These are phyloP conservation scores for Tenthredo scrophulariae DNA, from an alignment of 2,888 invertebrate species.

Conservation along the genomic window DNA sequence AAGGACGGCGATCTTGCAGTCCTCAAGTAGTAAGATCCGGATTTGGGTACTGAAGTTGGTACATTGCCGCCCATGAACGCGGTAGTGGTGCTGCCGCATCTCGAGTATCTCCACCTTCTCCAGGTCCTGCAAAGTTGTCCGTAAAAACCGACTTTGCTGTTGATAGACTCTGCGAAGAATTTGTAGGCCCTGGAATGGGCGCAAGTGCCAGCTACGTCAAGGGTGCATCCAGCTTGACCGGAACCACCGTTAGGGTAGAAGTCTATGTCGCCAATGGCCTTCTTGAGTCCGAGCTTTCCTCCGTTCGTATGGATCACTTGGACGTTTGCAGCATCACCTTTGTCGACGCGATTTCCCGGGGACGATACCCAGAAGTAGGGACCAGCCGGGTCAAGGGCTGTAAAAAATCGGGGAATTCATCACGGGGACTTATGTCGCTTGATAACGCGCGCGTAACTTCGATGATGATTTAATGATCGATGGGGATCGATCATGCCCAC, in stretches of 20 bases:
- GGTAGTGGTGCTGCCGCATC: constrained; percentile 50
- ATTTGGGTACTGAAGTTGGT: constrained; percentile 17
- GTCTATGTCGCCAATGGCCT: constrained; percentile 74
- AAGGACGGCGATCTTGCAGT: constrained; percentile 56
- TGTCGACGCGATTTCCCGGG: constrained; percentile 68
- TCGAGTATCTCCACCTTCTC: constrained; percentile 44
- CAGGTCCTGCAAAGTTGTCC: constrained; percentile 7
- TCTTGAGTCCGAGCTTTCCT: constrained; percentile 70
- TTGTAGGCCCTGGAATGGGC: constrained; percentile 69
- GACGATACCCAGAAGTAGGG: constrained; percentile 69
- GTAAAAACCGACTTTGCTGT: constrained; percentile 7
- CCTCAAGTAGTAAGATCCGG: constrained; percentile 65
- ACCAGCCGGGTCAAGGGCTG: constrained; percentile 76
- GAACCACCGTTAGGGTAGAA: constrained; percentile 77
- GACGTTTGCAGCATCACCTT: constrained; percentile 73
- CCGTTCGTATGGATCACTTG: constrained; percentile 76
- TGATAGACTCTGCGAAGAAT: constrained; percentile 72
- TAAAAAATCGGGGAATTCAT: background rate
- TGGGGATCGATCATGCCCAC: background rate
- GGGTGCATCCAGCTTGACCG: constrained; percentile 69
- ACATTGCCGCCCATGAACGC: constrained; percentile 62
- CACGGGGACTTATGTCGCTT: background rate
- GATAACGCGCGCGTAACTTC: background rate
- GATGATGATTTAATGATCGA: constrained; percentile 23
- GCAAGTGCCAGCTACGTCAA: constrained; percentile 66